Evolutionary conservation across 2,113 vertebrate species (phyloP).

Genomic region (Ardeotis arabs): DNA sequence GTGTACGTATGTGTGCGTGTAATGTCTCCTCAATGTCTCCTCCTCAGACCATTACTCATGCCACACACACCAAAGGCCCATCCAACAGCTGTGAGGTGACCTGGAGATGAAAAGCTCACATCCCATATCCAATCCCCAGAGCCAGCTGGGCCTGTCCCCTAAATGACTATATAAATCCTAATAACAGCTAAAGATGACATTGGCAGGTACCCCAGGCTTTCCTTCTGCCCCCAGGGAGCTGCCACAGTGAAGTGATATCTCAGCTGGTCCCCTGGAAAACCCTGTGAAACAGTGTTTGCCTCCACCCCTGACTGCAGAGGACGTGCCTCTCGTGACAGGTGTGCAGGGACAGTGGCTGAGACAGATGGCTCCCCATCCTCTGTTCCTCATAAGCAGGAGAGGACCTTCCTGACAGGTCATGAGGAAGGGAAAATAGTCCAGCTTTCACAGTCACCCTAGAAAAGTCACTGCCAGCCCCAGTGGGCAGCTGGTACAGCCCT

Average conservation of each 20-base stretch:
- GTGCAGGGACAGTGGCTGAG: background rate
- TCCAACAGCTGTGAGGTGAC: constrained; percentile 49
- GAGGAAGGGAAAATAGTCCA: background rate
- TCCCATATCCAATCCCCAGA: constrained; percentile 20
- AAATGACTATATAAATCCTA: constrained; percentile 59
- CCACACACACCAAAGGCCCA: background rate
- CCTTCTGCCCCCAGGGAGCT: background rate
- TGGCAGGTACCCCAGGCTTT: background rate
- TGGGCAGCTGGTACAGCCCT: background rate
- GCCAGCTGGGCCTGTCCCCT: background rate
- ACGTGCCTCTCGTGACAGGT: background rate
- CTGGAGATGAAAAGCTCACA: constrained; percentile 44
- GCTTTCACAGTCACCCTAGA: rapidly evolving
- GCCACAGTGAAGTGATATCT: background rate
- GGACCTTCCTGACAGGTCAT: background rate
- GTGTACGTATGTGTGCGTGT: rapidly evolving
- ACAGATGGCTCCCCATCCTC: background rate
- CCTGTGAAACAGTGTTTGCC: background rate
- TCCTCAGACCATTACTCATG: constrained; percentile 38
- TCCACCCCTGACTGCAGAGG: background rate
- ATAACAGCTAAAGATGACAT: background rate
- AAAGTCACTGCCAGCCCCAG: background rate
- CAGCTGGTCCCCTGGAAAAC: constrained; percentile 28
- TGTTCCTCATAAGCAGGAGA: background rate
- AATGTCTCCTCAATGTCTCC: background rate